phyloP scores from a whole-genome alignment of 2,888 invertebrate species.

The Amblyteles armatorius region DNA sequence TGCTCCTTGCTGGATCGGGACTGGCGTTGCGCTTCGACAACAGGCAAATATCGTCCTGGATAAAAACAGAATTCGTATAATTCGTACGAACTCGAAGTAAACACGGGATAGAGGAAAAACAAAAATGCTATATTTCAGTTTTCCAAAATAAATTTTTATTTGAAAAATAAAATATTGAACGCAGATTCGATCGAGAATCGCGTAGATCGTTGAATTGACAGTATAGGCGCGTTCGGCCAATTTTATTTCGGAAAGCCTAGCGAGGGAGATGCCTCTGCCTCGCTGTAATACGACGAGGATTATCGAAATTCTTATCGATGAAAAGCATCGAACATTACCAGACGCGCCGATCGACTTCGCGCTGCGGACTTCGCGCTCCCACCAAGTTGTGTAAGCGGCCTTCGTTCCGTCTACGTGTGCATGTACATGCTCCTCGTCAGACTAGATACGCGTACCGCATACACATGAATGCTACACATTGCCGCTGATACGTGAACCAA shows the following conservation, averaged over 20 bases:
- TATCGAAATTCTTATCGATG: slow-evolving; percentile 34
- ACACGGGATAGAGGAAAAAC: not conserved
- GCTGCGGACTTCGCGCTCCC: slow-evolving; percentile 39
- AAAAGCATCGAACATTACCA: slow-evolving; percentile 23
- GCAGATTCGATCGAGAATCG: not conserved
- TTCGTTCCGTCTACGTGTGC: slow-evolving; percentile 29
- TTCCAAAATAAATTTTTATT: too few species aligned
- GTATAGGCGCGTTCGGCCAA: not conserved
- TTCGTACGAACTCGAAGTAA: not conserved
- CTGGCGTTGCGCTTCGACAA: slow-evolving; percentile 11
- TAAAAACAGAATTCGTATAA: not conserved
- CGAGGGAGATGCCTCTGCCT: slow-evolving; percentile 3
- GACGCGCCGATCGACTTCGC: slow-evolving; percentile 32
- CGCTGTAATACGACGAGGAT: not conserved
- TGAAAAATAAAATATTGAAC: not conserved
- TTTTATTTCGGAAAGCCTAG: not conserved
- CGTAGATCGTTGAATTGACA: not conserved
- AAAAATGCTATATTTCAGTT: not conserved
- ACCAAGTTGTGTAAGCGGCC: slow-evolving; percentile 20
- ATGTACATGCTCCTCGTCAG: slow-evolving; percentile 11
- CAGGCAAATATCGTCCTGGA: not conserved
- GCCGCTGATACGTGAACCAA: slow-evolving; percentile 7
- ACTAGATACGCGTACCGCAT: slow-evolving; percentile 9
- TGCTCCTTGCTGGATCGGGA: not conserved
- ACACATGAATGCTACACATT: not conserved